phyloP scores from a whole-genome alignment of 1,140 invertebrate genomes.

The Drosophila mojavensis region DNA sequence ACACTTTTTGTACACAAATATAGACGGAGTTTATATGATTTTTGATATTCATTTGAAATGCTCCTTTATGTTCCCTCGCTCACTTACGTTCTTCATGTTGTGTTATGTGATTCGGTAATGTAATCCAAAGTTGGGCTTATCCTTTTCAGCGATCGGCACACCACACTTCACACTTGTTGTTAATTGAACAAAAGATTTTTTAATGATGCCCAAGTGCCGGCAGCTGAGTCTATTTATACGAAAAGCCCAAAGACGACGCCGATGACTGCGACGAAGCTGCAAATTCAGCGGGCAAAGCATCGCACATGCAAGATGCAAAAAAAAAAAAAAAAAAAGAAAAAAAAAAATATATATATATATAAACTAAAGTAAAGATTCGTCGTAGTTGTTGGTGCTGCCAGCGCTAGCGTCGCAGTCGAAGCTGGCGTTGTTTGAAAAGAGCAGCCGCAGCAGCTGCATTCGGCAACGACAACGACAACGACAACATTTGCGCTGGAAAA shows the following conservation, averaged over 20 bases:
- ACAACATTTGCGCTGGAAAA: constrained; percentile 20
- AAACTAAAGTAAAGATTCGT: constrained; percentile 70
- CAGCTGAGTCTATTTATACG: constrained; percentile 81
- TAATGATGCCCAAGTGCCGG: constrained; percentile 83
- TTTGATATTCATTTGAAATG: no score
- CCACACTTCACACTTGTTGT: constrained; percentile 65
- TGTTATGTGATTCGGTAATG: constrained; percentile 34
- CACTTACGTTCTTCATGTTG: constrained; percentile 82
- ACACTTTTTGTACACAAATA: not conserved
- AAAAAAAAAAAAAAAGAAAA: constrained; percentile 39
- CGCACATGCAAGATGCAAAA: constrained; percentile 71
- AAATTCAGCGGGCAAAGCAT: constrained; percentile 68
- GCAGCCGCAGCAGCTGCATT: constrained; percentile 30
- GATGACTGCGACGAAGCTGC: constrained; percentile 38
- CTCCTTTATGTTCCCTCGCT: not conserved
- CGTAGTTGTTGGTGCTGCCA: constrained; percentile 39
- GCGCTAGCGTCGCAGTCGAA: constrained; percentile 20
- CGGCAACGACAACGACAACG: constrained; percentile 30
- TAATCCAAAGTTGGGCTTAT: constrained; percentile 63
- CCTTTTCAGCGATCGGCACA: constrained; percentile 44
- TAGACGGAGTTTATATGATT: not conserved
- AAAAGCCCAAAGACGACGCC: constrained; percentile 48
- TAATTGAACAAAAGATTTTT: constrained; percentile 82
- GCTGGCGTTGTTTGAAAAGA: constrained; percentile 42
- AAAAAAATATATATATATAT: constrained; percentile 51